Percentiles rank a stretch among this genome's conserved stretches.
These are phyloP conservation scores for Choreutis nemorana DNA, from an alignment of 2,888 invertebrate species.

Conservation along the genomic window DNA sequence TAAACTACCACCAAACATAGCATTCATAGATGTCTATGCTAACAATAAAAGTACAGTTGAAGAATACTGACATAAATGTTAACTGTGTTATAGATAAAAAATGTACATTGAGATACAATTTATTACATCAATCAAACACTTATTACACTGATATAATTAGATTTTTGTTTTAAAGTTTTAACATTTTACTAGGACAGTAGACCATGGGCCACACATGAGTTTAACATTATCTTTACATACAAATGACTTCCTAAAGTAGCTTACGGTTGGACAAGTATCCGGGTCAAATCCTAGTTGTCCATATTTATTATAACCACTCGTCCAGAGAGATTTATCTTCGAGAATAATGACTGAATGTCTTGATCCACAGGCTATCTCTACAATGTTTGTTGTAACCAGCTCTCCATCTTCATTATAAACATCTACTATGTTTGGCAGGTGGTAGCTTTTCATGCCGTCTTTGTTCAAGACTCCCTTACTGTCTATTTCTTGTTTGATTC, in stretches of 20 bases:
- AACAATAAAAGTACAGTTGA: no score
- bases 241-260: conserved; percentile 31
- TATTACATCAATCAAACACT: no score
- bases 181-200: conserved; percentile 25
- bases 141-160: no score
- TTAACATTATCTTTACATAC: conserved; percentile 18
- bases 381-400: conserved; percentile 44
- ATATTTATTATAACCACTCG: conserved; percentile 83
- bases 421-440: conserved; percentile 41
- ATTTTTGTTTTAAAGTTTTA: background rate
- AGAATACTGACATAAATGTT: no score
- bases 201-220: conserved; percentile 45
- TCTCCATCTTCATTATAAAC: conserved; percentile 40
- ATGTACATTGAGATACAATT: no score
- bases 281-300: conserved; percentile 73
- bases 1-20: no score
- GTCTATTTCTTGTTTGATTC: conserved; percentile 57
- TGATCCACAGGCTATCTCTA: conserved; percentile 77
- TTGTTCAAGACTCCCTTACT: conserved; percentile 13
- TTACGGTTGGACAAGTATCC: conserved; percentile 22
- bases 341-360: conserved; percentile 76
- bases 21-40: no score
- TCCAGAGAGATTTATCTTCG: conserved; percentile 74
- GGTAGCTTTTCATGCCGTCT: conserved; percentile 24
- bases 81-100: no score